phyloP scores from a whole-genome alignment of 2,797 vertebrate genomes.

The Acanthornis magna region DNA sequence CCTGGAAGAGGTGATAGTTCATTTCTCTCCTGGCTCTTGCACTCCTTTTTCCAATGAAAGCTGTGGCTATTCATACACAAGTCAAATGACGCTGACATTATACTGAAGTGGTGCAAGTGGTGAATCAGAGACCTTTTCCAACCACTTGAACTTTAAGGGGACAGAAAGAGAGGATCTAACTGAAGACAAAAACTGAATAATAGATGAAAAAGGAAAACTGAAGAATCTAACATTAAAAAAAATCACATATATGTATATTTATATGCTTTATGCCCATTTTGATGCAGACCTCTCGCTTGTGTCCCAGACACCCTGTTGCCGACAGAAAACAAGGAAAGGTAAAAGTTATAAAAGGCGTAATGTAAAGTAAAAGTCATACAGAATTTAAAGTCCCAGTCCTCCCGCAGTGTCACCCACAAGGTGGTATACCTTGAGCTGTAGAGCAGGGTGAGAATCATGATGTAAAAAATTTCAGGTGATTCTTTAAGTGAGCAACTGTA shows the following conservation, averaged over 20 bases:
- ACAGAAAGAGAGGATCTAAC: not conserved
- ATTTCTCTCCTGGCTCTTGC: not conserved
- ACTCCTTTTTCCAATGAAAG: not conserved
- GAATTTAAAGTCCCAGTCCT: not conserved
- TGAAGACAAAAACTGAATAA: not conserved
- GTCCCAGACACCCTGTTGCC: not conserved
- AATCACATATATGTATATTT: not conserved
- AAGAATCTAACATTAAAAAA: not conserved
- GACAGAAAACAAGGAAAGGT: not conserved
- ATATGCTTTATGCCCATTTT: not conserved
- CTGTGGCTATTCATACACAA: not conserved
- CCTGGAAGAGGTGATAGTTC: not conserved
- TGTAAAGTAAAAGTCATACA: not conserved
- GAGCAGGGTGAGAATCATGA: not conserved
- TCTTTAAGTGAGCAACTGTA: not conserved
- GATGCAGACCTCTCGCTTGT: not conserved
- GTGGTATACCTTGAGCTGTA: not conserved
- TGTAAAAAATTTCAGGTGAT: not conserved
- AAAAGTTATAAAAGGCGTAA: not conserved
- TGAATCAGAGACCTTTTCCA: conserved; percentile 7
- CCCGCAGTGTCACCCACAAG: not conserved
- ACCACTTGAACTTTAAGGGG: not conserved
- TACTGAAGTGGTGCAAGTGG: not conserved
- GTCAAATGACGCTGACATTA: not conserved
- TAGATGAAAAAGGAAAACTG: not conserved